Percentiles rank a stretch among this genome's conserved stretches.
These are phyloP conservation scores for Biston betularia DNA, from an alignment of 2,888 invertebrate genomes.

Conservation along the genomic window DNA sequence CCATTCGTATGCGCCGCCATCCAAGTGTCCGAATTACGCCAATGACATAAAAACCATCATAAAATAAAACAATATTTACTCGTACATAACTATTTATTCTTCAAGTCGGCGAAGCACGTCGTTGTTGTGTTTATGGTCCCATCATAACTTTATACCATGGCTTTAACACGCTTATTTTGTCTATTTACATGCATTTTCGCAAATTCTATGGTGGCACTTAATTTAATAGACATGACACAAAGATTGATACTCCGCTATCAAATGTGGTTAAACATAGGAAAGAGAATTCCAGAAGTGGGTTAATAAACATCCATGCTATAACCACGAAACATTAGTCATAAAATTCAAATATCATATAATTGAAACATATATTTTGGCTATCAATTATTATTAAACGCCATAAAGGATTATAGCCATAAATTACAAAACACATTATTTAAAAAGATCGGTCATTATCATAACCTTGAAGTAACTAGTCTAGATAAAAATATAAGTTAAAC, in stretches of 20 bases:
- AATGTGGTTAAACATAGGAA: conserved; percentile 11
- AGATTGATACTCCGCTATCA: conserved; percentile 19
- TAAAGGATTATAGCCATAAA: too few relatives aligned
- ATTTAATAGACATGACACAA: conserved; percentile 32
- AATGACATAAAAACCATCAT: conserved; percentile 61
- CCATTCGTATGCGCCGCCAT: conserved; percentile 56
- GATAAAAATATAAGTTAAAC: too few relatives aligned
- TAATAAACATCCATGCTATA: conserved; percentile 10
- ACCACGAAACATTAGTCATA: conserved; percentile 14
- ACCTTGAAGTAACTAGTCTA: too few relatives aligned
- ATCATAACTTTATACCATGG: conserved; percentile 39
- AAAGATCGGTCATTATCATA: too few relatives aligned
- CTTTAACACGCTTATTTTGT: conserved; percentile 38
- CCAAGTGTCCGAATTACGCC: conserved; percentile 50
- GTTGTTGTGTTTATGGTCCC: conserved; percentile 30
- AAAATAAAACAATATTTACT: conserved; percentile 61
- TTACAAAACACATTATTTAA: too few relatives aligned
- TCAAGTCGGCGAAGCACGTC: conserved; percentile 34
- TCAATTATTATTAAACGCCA: neutral
- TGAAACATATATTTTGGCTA: neutral
- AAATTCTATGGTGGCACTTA: conserved; percentile 34
- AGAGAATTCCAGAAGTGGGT: neutral
- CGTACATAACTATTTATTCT: conserved; percentile 52
- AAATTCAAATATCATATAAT: conserved; percentile 22
- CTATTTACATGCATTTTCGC: conserved; percentile 37